Evolutionary conservation across 1,140 invertebrate species (phyloP).

Genomic region (Diplogasteroides magnus): DNA sequence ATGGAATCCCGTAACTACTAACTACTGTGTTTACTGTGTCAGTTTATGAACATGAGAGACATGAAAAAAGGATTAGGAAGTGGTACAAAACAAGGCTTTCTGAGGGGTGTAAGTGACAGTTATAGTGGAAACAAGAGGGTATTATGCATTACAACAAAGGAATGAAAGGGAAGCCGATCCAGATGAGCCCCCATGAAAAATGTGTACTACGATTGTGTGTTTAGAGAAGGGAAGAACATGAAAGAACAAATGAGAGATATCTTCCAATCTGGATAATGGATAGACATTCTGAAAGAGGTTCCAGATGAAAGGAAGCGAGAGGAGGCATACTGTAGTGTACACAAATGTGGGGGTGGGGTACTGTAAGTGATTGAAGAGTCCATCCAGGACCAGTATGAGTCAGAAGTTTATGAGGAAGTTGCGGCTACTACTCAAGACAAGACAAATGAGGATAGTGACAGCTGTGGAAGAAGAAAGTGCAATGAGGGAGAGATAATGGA

Average conservation of each 20-base stretch:
- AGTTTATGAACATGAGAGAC: no score
- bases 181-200: constrained; percentile 16
- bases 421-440: no score
- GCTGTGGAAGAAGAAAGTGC: not conserved
- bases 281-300: constrained; percentile 15
- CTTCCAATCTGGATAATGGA: constrained; percentile 4
- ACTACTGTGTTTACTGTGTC: no score
- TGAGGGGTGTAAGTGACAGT: not conserved
- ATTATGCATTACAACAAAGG: no score
- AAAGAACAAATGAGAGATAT: constrained; percentile 5
- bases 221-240: constrained; percentile 4
- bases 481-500: not conserved
- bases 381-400: no score
- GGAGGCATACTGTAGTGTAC: no score
- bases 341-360: no score
- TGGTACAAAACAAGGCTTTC: constrained; percentile 14
- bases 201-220: constrained; percentile 3
- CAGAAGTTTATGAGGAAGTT: not conserved
- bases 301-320: no score
- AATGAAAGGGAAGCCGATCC: no score
- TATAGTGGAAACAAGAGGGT: constrained; percentile 5
- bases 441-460: not conserved
- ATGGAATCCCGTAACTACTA: no score
- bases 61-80: constrained; percentile 13
- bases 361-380: no score